These are phyloP conservation scores for Microcebus tavaratra DNA, from an alignment of 2,113 vertebrate genomes.

Conservation along the genomic window DNA sequence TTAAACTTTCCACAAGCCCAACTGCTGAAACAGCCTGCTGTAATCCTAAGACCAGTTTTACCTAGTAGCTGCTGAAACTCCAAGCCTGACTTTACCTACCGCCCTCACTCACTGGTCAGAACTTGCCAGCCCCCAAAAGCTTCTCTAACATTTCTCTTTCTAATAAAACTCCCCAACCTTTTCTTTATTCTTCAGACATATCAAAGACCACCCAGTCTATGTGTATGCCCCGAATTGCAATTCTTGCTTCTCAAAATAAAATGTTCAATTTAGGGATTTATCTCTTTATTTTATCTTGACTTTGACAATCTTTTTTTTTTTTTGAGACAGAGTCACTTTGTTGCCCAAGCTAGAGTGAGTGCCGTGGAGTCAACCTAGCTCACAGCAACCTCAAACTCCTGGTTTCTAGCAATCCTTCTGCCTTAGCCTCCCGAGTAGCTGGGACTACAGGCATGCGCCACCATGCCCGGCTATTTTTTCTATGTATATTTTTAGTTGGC, in stretches of 20 bases:
- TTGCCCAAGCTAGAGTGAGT: too few relatives aligned
- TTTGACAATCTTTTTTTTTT: not conserved
- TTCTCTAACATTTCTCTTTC: not conserved
- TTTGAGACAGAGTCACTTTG: too few relatives aligned
- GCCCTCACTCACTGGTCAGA: not conserved
- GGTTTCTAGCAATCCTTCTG: too few relatives aligned
- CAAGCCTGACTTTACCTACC: not conserved
- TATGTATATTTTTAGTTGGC: too few relatives aligned
- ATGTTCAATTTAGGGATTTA: not conserved
- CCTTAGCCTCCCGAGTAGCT: too few relatives aligned
- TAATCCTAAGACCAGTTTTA: not conserved
- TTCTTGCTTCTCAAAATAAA: not conserved
- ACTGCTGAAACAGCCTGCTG: not conserved
- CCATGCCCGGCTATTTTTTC: too few relatives aligned
- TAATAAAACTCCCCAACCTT: not conserved
- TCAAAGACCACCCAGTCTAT: not conserved
- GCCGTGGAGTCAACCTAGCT: too few relatives aligned
- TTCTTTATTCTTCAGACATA: not conserved
- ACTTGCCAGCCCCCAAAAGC: not conserved
- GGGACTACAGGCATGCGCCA: too few relatives aligned
- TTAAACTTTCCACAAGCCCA: not conserved
- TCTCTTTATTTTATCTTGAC: not conserved
- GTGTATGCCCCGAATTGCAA: not conserved
- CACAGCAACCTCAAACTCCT: too few relatives aligned
- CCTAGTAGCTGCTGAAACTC: not conserved